phyloP scores from a whole-genome alignment of 2,888 invertebrate genomes.

The Odontocolon sp. region DNA sequence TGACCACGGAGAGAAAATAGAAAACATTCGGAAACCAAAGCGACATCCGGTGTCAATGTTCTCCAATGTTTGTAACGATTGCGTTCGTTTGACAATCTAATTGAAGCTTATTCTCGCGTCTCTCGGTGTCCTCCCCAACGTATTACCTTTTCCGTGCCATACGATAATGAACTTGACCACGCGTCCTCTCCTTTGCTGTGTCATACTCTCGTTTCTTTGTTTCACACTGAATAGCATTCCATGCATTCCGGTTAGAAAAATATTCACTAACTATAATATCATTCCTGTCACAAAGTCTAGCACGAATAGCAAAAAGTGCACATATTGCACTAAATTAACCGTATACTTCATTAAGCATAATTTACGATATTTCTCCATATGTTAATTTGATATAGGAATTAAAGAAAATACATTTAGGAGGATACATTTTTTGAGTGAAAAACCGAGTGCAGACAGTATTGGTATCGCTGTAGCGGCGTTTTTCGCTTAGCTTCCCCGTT shows the following conservation, averaged over 20 bases:
- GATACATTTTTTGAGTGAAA: no score
- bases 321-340: no score
- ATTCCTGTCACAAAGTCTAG: not conserved
- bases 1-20: not conserved
- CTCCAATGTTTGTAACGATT: not conserved
- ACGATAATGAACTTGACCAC: conserved; percentile 29
- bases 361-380: no score
- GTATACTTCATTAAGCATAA: no score
- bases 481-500: no score
- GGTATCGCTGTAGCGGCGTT: no score
- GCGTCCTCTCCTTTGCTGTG: not conserved
- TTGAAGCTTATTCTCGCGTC: conserved; percentile 4
- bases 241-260: conserved; percentile 6
- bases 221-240: conserved; percentile 6
- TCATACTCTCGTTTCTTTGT: not conserved
- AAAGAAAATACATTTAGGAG: no score
- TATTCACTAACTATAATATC: not conserved
- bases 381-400: no score
- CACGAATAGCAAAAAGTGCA: not conserved
- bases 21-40: not conserved
- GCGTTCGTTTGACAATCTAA: conserved; percentile 23
- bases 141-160: not conserved
- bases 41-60: not conserved
- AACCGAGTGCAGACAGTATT: no score
- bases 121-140: not conserved